Evolutionary conservation across 2,797 vertebrate genomes (phyloP).

Genomic region (Varecia variegata): DNA sequence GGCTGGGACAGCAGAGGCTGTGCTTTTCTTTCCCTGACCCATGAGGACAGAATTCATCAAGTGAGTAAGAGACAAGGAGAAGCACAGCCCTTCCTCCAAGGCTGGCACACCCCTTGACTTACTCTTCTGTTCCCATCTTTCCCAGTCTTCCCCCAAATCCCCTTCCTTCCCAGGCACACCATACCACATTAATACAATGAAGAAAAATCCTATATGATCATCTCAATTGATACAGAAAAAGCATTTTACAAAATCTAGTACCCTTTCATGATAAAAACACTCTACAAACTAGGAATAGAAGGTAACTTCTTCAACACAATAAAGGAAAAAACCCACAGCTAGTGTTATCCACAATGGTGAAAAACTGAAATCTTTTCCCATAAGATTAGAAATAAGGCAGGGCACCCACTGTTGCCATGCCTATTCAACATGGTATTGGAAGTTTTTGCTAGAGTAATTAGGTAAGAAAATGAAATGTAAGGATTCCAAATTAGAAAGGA

Average conservation of each 20-base stretch:
- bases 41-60: neutral
- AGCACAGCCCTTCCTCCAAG: neutral
- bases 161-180: neutral
- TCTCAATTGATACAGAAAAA: neutral
- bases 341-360: neutral
- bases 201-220: neutral
- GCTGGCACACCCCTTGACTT: neutral
- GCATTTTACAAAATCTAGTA: neutral
- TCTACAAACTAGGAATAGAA: neutral
- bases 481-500: neutral
- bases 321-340: neutral
- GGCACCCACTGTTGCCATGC: neutral
- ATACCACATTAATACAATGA: neutral
- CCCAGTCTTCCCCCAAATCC: neutral
- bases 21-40: neutral
- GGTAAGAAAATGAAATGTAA: neutral
- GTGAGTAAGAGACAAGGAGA: neutral
- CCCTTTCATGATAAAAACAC: neutral
- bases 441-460: neutral
- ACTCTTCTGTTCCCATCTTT: neutral
- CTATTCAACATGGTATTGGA: neutral
- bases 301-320: neutral
- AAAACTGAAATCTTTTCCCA: neutral
- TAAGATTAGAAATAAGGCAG: neutral
- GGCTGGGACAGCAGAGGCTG: neutral